phyloP scores from a whole-genome alignment of 1,140 invertebrate genomes.

The Holotrichia oblita region DNA sequence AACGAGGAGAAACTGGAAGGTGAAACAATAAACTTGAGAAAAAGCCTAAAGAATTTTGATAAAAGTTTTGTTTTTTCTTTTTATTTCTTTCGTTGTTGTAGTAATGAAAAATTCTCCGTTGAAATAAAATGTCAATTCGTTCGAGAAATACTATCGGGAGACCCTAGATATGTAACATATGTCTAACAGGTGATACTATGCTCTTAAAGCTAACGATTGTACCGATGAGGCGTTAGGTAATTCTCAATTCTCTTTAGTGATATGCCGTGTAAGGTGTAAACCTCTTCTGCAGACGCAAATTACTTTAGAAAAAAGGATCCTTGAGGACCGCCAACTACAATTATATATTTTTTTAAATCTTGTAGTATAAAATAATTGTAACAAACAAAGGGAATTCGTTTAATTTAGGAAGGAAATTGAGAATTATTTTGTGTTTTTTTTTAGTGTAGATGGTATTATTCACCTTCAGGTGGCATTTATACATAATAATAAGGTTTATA shows the following conservation, averaged over 20 bases:
- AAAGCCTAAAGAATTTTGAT: background rate
- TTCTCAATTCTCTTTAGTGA: background rate
- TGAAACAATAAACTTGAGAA: background rate
- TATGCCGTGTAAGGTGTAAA: background rate
- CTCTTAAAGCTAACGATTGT: background rate
- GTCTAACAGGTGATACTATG: background rate
- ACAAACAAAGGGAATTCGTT: background rate
- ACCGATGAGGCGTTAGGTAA: background rate
- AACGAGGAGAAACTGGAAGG: background rate
- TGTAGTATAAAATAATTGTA: background rate
- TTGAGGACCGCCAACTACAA: background rate
- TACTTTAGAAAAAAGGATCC: background rate
- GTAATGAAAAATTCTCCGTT: background rate
- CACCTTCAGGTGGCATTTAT: background rate
- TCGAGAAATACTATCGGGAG: background rate
- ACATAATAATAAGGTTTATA: background rate
- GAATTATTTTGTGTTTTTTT: background rate
- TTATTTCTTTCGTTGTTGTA: background rate
- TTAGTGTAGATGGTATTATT: background rate
- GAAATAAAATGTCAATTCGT: background rate
- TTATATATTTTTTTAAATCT: background rate
- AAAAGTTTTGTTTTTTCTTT: background rate
- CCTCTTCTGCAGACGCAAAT: background rate
- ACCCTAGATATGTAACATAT: background rate
- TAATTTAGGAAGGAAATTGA: background rate